Conservation (phyloP, 2,888 invertebrate genomes). For the Stratiomys singularior region DNA sequence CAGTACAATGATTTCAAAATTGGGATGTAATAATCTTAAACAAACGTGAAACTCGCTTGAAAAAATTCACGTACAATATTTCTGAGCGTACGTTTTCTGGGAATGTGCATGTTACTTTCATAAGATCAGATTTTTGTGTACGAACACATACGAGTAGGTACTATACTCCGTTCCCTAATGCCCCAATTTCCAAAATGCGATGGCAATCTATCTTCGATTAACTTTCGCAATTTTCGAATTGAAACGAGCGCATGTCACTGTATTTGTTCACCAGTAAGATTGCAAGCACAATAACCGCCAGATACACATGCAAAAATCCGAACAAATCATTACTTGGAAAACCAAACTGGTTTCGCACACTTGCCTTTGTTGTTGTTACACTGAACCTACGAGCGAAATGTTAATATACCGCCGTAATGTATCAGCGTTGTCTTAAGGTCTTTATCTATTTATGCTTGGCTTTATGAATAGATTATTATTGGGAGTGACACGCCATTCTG, state of each 20-base stretch:
- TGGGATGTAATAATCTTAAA: too few species aligned
- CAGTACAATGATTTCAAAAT: too few species aligned
- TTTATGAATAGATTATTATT: conserved; percentile 1
- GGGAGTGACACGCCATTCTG: neutral
- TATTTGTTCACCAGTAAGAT: neutral
- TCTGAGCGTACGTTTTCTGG: too few species aligned
- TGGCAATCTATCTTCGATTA: conserved; percentile 6
- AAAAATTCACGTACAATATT: too few species aligned
- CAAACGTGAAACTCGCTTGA: too few species aligned
- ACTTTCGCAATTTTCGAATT: conserved; percentile 36
- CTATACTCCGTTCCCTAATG: neutral
- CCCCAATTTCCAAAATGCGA: neutral
- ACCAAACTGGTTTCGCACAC: conserved; percentile 17
- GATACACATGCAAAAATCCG: conserved; percentile 17
- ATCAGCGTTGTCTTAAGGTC: neutral
- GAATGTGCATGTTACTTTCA: too few species aligned
- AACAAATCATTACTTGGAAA: conserved; percentile 1
- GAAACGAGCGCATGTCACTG: conserved; percentile 24
- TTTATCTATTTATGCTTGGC: neutral
- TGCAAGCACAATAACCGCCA: neutral
- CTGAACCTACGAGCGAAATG: neutral
- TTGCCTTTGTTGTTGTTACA: neutral
- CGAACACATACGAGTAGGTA: neutral
- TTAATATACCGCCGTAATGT: neutral
- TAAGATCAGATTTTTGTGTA: too few species aligned